Evolutionary conservation across 2,888 invertebrate species (phyloP), one percentile per base, ranked within the genome.

Genomic region (Leptinotarsa rubiginosa): DNA sequence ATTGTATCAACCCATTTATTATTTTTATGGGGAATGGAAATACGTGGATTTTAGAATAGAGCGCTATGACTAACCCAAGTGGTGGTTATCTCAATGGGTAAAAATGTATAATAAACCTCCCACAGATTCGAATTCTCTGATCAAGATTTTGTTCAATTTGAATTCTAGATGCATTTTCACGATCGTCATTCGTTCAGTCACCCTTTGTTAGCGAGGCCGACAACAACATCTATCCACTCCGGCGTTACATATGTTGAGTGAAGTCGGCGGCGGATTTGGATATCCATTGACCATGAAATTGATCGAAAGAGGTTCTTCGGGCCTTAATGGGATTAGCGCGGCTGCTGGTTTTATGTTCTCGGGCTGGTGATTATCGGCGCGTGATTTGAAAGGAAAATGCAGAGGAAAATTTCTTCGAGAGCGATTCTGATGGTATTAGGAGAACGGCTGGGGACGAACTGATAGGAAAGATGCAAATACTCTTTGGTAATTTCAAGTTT

Each of bases 201-300:
- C 56, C 56, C 56, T 56, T 56, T 18, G 15, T 56, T 15, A 22
- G 12, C 13, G 15, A 20, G 5, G 13, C 20, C 22, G 52, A 52
- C 18, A 52, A 10, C 18, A 18, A 12, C 52, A 22, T 22, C 20
- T 13, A 56, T 56, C 56, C 15, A 22, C 20, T 13, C 22, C 15
- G 20, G 16, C 56, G 56, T 62, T 31, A 62, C 41, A 41, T 62
- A 62, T 41, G 62, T 25, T 25, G 31, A 25, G 41, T n/a, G 41
- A n/a, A 62, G 41, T n/a, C 62, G n/a, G 62, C 41, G 31, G 25
- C 41, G 31, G 47, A 56, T 69, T 69, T 69, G 59, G 56, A 69
- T 56, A 69, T 56, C 47, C 54, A 68, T 31, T 41, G 41, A 47
- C 56, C 69, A 47, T 69, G 69, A 56, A 69, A 69, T 69, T 69